Evolutionary conservation across 2,888 invertebrate species (phyloP).

Genomic region (Marronus borbonicus): DNA sequence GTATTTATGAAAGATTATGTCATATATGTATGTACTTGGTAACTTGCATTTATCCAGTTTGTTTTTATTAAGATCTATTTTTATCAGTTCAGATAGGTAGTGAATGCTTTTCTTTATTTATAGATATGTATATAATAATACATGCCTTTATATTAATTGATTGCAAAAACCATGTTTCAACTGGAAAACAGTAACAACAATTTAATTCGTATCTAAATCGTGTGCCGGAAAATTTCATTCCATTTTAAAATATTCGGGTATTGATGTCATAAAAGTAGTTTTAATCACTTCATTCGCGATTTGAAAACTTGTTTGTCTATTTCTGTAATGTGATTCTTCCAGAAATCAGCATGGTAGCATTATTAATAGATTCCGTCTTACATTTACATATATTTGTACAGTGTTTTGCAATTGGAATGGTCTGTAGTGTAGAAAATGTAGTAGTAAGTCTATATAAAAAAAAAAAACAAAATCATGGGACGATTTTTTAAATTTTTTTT

Average conservation of each 20-base stretch:
- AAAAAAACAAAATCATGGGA: neutral
- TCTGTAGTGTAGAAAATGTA: neutral
- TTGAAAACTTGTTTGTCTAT: slow-evolving; percentile 1
- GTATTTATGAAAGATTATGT: slow-evolving; percentile 54
- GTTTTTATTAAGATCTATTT: slow-evolving; percentile 28
- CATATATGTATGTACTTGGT: neutral
- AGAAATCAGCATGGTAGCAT: neutral
- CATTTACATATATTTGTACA: neutral
- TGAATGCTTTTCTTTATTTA: neutral
- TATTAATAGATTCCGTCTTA: neutral
- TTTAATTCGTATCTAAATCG: neutral
- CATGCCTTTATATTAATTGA: neutral
- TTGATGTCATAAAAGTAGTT: neutral
- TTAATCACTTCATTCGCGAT: neutral
- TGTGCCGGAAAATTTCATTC: neutral
- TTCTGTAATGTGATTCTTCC: neutral
- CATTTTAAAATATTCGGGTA: neutral
- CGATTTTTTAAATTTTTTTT: too few species aligned
- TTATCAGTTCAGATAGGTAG: slow-evolving; percentile 4
- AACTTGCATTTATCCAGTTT: slow-evolving; percentile 3
- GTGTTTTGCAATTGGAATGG: neutral
- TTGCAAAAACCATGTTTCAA: neutral
- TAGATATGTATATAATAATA: neutral
- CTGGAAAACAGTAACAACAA: neutral
- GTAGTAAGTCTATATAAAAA: neutral